Evolutionary conservation across 2,888 invertebrate species (phyloP).

Genomic region (Leucophenga maculata): DNA sequence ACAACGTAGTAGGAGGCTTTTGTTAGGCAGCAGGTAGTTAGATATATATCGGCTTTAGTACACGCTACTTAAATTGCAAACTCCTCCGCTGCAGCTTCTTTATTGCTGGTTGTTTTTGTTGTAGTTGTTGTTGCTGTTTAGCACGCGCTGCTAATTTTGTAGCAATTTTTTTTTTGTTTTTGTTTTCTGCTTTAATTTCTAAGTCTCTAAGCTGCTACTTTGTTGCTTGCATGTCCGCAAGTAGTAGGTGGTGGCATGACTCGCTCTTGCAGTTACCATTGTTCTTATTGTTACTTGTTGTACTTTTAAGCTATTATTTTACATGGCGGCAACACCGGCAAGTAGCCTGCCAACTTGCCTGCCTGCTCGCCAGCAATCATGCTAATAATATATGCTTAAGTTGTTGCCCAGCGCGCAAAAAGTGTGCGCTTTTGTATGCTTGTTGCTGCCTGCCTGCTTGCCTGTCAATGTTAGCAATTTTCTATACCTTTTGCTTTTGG

Average conservation of each 20-base stretch:
- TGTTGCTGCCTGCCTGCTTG: constrained; percentile 39
- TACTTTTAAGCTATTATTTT: constrained; percentile 30
- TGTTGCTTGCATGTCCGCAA: constrained; percentile 17
- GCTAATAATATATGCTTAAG: constrained; percentile 54
- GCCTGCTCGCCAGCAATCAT: constrained; percentile 56
- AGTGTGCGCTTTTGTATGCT: constrained; percentile 36
- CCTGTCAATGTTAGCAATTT: constrained; percentile 21
- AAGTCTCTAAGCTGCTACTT: constrained; percentile 61
- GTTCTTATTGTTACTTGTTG: not conserved
- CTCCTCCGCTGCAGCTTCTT: constrained; percentile 26
- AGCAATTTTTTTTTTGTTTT: constrained; percentile 51
- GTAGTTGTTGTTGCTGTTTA: constrained; percentile 38
- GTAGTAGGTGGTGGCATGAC: constrained; percentile 12
- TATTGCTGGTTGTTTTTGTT: not conserved
- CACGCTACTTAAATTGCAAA: constrained; percentile 13
- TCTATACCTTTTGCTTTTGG: not conserved
- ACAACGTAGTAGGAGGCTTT: constrained; percentile 29
- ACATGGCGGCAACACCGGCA: constrained; percentile 22
- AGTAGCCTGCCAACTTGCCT: constrained; percentile 8
- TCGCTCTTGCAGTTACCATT: not conserved
- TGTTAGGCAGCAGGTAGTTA: too few species aligned
- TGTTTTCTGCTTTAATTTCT: constrained; percentile 3
- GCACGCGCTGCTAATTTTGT: constrained; percentile 65
- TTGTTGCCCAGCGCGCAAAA: constrained; percentile 6
- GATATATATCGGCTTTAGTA: constrained; percentile 20